phyloP scores from a whole-genome alignment of 2,113 vertebrate species.

The Probosciger aterrimus region DNA sequence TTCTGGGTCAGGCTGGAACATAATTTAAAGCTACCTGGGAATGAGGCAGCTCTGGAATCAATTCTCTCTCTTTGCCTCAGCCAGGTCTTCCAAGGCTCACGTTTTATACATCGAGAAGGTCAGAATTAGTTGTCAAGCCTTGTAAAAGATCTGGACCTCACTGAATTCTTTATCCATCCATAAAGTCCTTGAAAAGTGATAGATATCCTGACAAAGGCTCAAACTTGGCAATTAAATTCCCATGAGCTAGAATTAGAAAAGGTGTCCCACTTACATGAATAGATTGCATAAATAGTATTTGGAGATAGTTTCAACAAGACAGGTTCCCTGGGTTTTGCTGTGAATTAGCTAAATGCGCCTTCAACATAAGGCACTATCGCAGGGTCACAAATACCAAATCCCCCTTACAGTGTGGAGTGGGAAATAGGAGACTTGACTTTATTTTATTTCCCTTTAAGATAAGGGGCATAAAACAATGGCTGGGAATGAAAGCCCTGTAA shows the following conservation, averaged over 20 bases:
- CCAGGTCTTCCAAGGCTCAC: neutral
- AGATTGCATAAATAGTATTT: constrained; percentile 10
- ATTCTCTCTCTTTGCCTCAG: neutral
- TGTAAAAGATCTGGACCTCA: constrained; percentile 11
- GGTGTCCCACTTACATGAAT: constrained; percentile 23
- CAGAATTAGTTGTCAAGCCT: constrained; percentile 19
- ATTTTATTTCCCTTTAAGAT: neutral
- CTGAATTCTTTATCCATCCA: constrained; percentile 12
- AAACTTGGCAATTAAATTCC: constrained; percentile 43
- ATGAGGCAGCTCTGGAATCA: constrained; percentile 28
- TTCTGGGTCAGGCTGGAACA: constrained; percentile 12
- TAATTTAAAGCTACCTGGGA: constrained; percentile 38
- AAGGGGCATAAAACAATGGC: constrained; percentile 16
- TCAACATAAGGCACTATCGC: neutral
- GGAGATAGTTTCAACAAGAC: neutral
- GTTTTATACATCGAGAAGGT: neutral
- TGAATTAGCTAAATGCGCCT: neutral
- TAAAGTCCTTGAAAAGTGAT: constrained; percentile 27
- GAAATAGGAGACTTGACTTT: neutral
- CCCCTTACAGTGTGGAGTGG: neutral
- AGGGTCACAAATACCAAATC: neutral
- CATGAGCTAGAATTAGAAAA: constrained; percentile 43
- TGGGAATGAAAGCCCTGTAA: constrained; percentile 60
- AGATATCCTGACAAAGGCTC: constrained; percentile 19
- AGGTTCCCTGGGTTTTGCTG: neutral